Conservation (phyloP, 2,888 invertebrate species). For the Thymelicus sylvestris region DNA sequence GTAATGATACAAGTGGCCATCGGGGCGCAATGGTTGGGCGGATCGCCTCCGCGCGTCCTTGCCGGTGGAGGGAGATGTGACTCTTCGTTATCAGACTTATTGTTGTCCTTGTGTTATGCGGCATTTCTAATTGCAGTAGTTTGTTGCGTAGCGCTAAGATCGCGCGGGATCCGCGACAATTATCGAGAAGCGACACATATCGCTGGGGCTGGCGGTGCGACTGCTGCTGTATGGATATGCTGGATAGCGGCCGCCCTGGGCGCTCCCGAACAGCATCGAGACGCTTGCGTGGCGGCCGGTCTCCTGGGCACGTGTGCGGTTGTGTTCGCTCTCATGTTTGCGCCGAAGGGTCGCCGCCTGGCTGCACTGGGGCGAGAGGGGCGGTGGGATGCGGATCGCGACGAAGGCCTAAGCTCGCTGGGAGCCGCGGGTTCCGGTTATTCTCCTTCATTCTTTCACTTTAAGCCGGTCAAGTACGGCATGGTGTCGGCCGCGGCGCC, state of each 20-base stretch:
- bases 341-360: conserved; percentile 95
- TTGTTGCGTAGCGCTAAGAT: conserved; percentile 92
- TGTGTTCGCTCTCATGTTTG: conserved; percentile 96
- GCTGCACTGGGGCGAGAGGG: conserved; percentile 97
- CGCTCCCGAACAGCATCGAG: conserved; percentile 91
- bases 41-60: conserved; percentile 87
- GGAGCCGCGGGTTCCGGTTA: conserved; percentile 92
- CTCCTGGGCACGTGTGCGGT: conserved; percentile 93
- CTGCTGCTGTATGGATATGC: conserved; percentile 94
- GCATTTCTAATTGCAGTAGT: conserved; percentile 94
- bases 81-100: conserved; percentile 88
- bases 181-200: conserved; percentile 97
- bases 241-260: conserved; percentile 94
- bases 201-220: conserved; percentile 93
- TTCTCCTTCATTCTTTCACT: conserved; percentile 96
- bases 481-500: conserved; percentile 85
- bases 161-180: conserved; percentile 95
- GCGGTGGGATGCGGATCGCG: conserved; percentile 91
- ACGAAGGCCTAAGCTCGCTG: conserved; percentile 92
- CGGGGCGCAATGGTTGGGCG: conserved; percentile 93
- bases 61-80: conserved; percentile 81
- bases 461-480: conserved; percentile 93
- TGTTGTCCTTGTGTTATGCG: conserved; percentile 92
- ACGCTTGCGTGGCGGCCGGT: conserved; percentile 96
- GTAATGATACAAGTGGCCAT: conserved; percentile 95